A percentile compares a stretch with the other conserved stretches of the same genome.
Conservation (phyloP, 1,140 invertebrate genomes). For the Paraescarpia echinospica region DNA sequence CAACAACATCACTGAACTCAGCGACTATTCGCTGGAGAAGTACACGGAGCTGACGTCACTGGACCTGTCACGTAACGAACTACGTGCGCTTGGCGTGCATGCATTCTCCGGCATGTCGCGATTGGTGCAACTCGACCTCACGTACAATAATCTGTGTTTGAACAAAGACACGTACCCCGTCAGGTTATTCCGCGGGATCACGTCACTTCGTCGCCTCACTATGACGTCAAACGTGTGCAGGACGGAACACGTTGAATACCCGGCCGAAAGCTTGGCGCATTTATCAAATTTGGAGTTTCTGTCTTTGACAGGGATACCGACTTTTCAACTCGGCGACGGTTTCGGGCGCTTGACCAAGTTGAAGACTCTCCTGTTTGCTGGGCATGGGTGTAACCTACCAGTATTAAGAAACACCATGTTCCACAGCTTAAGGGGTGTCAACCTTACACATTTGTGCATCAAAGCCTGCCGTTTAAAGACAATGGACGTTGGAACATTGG, state of each 20-base stretch:
- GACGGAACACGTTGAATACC: not conserved
- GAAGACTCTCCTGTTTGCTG: not conserved
- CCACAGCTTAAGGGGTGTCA: not conserved
- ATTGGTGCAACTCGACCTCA: not conserved
- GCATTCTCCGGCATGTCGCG: not conserved
- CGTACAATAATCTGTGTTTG: not conserved
- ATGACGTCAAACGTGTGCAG: not conserved
- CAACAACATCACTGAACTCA: not conserved
- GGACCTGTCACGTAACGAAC: not conserved
- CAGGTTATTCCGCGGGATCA: not conserved
- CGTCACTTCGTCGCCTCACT: not conserved
- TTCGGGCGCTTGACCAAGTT: not conserved
- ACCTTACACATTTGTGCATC: not conserved
- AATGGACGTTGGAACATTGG: not conserved
- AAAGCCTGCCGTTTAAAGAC: not conserved
- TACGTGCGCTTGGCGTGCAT: not conserved
- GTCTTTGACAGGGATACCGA: not conserved
- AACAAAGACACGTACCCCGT: not conserved
- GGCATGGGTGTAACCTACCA: not conserved
- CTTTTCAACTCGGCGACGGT: not conserved
- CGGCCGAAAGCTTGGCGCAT: not conserved
- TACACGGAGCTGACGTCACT: not conserved
- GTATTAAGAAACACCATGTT: not conserved
- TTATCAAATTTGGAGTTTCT: not conserved
- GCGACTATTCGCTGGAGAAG: not conserved